Evolutionary conservation across 2,113 vertebrate genomes (phyloP).

Genomic region (Albula goreensis): DNA sequence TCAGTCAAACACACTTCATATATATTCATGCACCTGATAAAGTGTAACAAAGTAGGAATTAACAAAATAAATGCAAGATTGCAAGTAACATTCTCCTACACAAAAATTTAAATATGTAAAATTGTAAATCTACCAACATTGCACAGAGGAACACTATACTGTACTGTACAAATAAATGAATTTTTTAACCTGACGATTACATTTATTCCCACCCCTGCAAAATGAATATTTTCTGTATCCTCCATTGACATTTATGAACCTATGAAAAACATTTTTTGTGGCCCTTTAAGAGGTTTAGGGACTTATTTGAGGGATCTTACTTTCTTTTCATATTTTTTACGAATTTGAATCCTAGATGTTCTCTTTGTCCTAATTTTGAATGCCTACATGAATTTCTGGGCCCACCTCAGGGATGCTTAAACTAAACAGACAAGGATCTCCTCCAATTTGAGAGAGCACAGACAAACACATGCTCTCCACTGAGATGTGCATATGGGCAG

Average conservation of each 20-base stretch:
- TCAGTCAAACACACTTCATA: neutral
- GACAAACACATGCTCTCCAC: neutral
- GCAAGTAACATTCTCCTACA: neutral
- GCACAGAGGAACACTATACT: neutral
- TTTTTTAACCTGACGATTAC: neutral
- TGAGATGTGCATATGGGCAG: neutral
- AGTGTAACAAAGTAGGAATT: too few species aligned
- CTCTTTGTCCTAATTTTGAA: neutral
- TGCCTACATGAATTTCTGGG: neutral
- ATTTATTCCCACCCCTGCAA: neutral
- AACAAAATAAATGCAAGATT: too few species aligned
- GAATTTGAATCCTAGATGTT: neutral
- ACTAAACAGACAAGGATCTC: too few species aligned
- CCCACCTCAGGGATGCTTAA: too few species aligned
- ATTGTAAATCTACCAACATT: neutral
- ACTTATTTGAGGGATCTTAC: neutral
- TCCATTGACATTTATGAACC: neutral
- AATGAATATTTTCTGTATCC: neutral
- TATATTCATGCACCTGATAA: neutral
- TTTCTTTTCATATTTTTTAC: neutral
- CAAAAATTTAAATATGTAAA: neutral
- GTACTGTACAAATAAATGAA: neutral
- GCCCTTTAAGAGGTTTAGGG: neutral
- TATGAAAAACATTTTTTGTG: neutral
- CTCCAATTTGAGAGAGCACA: too few species aligned